Percentiles rank a stretch among this genome's conserved stretches.
phyloP scores from a whole-genome alignment of 2,888 invertebrate species.

The Lacanobia oleracea region DNA sequence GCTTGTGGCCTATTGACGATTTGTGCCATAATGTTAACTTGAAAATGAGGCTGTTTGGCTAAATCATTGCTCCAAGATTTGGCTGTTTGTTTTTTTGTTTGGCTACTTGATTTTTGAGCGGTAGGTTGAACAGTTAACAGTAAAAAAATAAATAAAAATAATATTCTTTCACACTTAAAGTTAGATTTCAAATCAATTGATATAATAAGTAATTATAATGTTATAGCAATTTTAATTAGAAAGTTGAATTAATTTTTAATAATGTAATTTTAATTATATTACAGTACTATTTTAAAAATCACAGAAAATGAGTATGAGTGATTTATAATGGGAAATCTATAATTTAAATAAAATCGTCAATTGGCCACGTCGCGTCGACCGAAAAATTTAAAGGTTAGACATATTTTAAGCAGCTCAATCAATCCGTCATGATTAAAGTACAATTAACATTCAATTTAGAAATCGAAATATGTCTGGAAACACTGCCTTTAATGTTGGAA shows the following conservation, averaged over 20 bases:
- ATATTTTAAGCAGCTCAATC: conserved; percentile 79
- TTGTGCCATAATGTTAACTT: background rate
- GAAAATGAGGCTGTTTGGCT: conserved; percentile 14
- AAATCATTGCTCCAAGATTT: background rate
- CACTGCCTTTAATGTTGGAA: conserved; percentile 51
- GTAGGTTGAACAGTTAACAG: conserved; percentile 7
- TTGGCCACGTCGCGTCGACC: conserved; percentile 77
- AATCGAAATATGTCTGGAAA: conserved; percentile 50
- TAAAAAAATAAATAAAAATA: background rate
- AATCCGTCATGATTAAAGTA: conserved; percentile 48
- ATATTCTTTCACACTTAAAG: background rate
- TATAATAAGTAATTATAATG: background rate
- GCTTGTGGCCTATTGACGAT: conserved; percentile 76
- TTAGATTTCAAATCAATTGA: background rate
- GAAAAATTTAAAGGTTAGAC: conserved; percentile 84
- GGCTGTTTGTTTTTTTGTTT: background rate
- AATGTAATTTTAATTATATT: background rate
- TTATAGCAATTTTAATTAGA: background rate
- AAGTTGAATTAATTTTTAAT: background rate
- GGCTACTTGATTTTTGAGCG: background rate
- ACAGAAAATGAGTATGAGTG: background rate
- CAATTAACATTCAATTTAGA: conserved; percentile 59
- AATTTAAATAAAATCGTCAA: conserved; percentile 73
- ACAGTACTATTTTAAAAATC: background rate
- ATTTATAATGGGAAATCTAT: background rate